Evolutionary conservation across 2,888 invertebrate species (phyloP).

Genomic region (Euzophera pinguis): DNA sequence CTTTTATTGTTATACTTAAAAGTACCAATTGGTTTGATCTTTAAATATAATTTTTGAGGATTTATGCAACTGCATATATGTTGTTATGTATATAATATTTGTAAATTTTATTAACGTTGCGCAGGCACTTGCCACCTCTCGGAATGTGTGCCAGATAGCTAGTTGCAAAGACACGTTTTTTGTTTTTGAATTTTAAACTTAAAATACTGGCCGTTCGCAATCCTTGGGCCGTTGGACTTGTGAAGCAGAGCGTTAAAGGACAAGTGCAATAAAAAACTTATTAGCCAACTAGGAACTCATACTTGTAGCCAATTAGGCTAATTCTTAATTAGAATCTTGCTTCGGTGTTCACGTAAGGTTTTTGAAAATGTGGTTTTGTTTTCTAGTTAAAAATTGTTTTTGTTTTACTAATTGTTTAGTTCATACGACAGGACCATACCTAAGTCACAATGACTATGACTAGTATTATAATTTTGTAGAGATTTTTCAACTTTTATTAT

Average conservation of each 20-base stretch:
- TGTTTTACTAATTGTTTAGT: background rate
- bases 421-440: no score
- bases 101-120: background rate
- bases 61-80: no score
- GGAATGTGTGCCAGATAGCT: slow-evolving; percentile 5
- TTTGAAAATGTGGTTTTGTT: background rate
- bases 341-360: background rate
- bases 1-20: no score
- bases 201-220: slow-evolving; percentile 35
- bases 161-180: slow-evolving; percentile 34
- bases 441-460: no score
- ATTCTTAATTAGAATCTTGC: slow-evolving; percentile 1
- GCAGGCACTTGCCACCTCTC: background rate
- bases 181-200: slow-evolving; percentile 49
- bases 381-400: background rate
- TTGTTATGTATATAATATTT: background rate
- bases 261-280: slow-evolving; percentile 24
- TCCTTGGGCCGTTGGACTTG: slow-evolving; percentile 47
- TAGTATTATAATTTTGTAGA: no score
- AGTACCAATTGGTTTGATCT: no score
- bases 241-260: slow-evolving; percentile 66
- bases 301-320: background rate
- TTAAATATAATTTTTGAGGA: no score
- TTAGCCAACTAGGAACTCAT: slow-evolving; percentile 19
- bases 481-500: no score